Percentiles rank a stretch among this genome's conserved stretches.
phyloP scores from a whole-genome alignment of 92 coral and sea anemone genomes.

The Epizoanthus scotinus region DNA sequence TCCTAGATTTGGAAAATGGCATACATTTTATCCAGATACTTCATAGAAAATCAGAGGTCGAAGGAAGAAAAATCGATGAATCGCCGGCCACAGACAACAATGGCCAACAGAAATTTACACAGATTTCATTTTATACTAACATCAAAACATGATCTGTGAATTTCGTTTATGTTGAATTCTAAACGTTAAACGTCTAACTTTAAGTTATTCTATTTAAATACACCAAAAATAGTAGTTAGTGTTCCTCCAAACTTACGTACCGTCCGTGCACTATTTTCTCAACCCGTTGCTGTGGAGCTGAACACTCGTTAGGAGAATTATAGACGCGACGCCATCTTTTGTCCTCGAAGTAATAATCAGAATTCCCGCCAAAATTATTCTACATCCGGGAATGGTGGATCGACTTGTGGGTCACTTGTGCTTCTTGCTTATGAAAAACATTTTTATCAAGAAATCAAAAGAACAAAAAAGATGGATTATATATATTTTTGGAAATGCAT shows the following conservation, averaged over 20 bases:
- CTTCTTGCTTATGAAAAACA: too few species aligned
- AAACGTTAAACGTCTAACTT: neutral
- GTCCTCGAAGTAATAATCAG: constrained; percentile 29
- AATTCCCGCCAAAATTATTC: constrained; percentile 33
- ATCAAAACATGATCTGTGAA: neutral
- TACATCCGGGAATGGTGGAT: constrained; percentile 19
- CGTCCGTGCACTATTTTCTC: neutral
- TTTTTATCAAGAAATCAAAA: neutral
- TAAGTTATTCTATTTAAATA: neutral
- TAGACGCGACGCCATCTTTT: constrained; percentile 41
- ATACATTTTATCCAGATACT: too few species aligned
- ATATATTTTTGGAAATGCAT: neutral
- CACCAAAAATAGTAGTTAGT: neutral
- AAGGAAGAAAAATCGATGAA: too few species aligned
- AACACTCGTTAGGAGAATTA: neutral
- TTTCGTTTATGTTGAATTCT: neutral
- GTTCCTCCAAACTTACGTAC: neutral
- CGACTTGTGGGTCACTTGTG: too few species aligned
- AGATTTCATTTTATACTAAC: neutral
- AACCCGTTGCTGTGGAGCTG: neutral
- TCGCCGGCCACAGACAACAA: neutral
- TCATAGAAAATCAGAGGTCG: too few species aligned
- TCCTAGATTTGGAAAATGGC: too few species aligned
- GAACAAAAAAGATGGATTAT: neutral
- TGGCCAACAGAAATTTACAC: neutral